Base-by-base conservation (phyloP, 2,888 invertebrate species). In the Lasioglossum calceatum region DNA sequence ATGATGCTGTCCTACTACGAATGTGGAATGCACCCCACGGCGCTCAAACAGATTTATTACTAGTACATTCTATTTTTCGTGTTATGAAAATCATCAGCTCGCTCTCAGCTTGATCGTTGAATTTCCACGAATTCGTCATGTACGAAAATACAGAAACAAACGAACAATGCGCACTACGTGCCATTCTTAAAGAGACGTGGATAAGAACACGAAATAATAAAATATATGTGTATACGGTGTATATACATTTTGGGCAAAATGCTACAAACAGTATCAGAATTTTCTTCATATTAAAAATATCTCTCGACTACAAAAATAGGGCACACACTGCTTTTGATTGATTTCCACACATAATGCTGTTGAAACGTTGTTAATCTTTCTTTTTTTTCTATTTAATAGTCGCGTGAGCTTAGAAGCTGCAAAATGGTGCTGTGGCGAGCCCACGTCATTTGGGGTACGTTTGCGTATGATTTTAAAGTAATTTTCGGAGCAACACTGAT, bases 251-350 rank as follows among this genome's bases (percentile, higher is more conserved):
- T 81, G 64, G 61, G 79, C 73, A 77, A 84, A 82, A 81, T 74
- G 58, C 74, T 90, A 85, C 61, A 80, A 77, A 74, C 54, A 85
- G 87, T 83, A 83, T 80, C 78, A 81, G 86, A 87, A 86, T 88
- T 71, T 44, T 73, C 39, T 42, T 86, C 79, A 80, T 90, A 89
- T 90, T 90, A 83, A 90, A 90, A 90, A 90, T 90, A 90, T 79
- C 50, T 90, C 86, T 85, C 47, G 75, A 32, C 82, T 90, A 90
- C 71, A 90, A 90, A 90, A 90, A 90, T 90, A 90, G 83, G 81
- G 79, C 84, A 78, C 79, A 77, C 76, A 64, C 71, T 76, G 76
- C 61, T 86, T 89, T 89, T 87, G 84, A 84, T 86, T 90, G 79
- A 86, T 88, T 89, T 86, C 91, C 79, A 79, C 73, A 78, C 67